phyloP scores from a whole-genome alignment of 1,140 invertebrate species.

The Bursaphelenchus mucronatus region DNA sequence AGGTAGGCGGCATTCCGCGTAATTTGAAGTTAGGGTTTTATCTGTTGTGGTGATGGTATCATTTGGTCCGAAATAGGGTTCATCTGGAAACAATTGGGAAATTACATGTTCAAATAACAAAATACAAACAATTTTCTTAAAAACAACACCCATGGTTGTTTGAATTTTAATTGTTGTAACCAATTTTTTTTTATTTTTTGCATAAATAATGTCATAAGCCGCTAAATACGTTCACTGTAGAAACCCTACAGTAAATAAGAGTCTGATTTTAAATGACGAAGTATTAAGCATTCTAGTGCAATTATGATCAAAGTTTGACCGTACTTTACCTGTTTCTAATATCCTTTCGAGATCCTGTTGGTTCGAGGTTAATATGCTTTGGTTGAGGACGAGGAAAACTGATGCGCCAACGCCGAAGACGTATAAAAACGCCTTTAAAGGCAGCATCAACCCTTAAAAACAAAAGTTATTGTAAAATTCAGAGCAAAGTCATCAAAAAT shows the following conservation, averaged over 20 bases:
- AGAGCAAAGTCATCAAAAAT: no score
- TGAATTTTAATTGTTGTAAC: neutral
- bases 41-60: no score
- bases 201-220: neutral
- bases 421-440: conserved; percentile 8
- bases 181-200: conserved; percentile 1
- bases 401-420: conserved; percentile 13
- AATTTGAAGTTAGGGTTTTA: neutral
- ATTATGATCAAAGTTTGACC: neutral
- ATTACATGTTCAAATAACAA: neutral
- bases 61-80: no score
- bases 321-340: conserved; percentile 9
- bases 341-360: conserved; percentile 10
- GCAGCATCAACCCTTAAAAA: neutral
- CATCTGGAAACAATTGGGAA: neutral
- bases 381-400: conserved; percentile 13
- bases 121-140: neutral
- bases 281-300: no score
- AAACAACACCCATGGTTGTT: neutral
- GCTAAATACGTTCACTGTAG: no score
- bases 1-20: conserved; percentile 16
- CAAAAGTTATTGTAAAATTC: no score
- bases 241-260: no score
- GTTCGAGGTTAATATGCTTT: neutral
- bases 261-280: no score